A percentile compares a stretch with the other conserved stretches of the same genome.
phyloP scores from a whole-genome alignment of 2,113 vertebrate genomes.

The Megatriorchis doriae region DNA sequence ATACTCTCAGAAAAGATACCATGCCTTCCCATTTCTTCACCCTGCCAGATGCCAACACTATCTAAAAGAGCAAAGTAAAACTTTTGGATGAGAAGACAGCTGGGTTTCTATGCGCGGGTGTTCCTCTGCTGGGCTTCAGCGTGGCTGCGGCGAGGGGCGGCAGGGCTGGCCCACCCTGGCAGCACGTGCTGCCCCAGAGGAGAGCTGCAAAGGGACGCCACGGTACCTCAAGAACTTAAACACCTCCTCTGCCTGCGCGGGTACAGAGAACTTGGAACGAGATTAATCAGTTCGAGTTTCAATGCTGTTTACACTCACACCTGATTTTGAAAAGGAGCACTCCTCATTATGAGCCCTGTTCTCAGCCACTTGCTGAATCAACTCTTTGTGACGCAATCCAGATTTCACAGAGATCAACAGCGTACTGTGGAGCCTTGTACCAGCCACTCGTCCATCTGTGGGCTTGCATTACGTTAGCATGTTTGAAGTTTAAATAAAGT shows the following conservation, averaged over 20 bases:
- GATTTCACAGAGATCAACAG: background rate
- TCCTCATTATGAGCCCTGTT: background rate
- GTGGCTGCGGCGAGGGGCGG: accelerated
- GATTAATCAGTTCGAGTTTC: background rate
- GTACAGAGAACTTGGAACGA: background rate
- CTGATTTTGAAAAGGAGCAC: background rate
- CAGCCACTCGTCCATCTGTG: background rate
- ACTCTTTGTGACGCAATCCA: accelerated
- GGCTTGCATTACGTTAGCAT: background rate
- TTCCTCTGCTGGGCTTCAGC: background rate
- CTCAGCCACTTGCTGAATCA: background rate
- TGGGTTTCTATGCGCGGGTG: accelerated
- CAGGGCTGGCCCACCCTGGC: background rate
- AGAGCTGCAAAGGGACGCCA: background rate
- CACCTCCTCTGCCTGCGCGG: accelerated
- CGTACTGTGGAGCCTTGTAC: background rate
- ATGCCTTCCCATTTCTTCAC: background rate
- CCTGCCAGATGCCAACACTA: background rate
- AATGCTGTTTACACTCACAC: background rate
- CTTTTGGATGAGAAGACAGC: background rate
- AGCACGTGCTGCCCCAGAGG: background rate
- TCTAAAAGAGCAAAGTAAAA: background rate
- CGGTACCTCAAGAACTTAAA: background rate
- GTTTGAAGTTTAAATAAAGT: background rate
- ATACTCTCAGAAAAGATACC: background rate